Base-by-base conservation (phyloP, 1,140 invertebrate species). In the Drosophila micromelanica region DNA sequence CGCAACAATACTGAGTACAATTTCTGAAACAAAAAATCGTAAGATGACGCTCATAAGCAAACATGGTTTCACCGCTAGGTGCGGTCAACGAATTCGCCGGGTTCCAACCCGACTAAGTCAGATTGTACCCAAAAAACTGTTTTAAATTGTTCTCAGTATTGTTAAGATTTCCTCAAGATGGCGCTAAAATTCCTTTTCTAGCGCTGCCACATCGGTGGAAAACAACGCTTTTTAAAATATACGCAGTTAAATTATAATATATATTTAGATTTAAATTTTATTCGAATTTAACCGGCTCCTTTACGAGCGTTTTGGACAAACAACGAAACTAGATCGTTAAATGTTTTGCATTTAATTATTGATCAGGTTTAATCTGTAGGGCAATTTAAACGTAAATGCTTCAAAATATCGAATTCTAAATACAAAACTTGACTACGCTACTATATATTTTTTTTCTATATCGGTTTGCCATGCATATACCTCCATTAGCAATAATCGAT, bases 281-380 rank as follows among this genome's bases (percentile, higher is more conserved):
- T 52, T 52, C 5, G 8, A n/a, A 35, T 48, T 40, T 23, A 72
- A 30, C 30, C 30, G 46, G 38, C 27, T 56, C 11, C 35, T 35
- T 48, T 32, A 62, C 15, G 12, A 27, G 40, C 37, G 37, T n/a
- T 59, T 52, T 38, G 46, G 46, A 13, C 17, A 59, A 32, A 67
- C 17, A 63, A 30, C 30, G 15, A 57, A 72, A 67, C 30, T 67
- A 67, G 69, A 72, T 59, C 62, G 46, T 72, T 67, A 72, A 67
- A 43, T 13, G 52, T 17, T 38, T 67, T 20, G 69, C 54, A 72
- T 72, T 38, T 46, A 5, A 67, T 72, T 72, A 72, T 20, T 11
- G 5, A 72, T 59, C 69, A 13, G 62, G 69, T 72, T 72, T 64
- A 15, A 15, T 23, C 20, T 23, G 20, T 23, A 23, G 20, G 20